Base-by-base conservation (phyloP, 2,113 vertebrate species). In the Barbus barbus region DNA sequence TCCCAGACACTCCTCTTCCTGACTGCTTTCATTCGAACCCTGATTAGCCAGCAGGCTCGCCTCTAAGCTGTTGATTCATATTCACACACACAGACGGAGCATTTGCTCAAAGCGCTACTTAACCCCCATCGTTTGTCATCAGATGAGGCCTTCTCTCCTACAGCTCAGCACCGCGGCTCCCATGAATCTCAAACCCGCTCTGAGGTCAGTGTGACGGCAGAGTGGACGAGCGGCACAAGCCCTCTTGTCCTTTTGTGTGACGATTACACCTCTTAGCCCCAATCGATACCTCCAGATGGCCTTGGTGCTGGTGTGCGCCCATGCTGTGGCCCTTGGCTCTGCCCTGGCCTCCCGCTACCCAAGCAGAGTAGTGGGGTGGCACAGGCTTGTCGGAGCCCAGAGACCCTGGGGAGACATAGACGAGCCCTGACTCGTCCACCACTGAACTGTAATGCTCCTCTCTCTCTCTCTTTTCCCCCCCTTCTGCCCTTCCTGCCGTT, bases 361-460 rank as follows among this genome's bases (percentile, higher is more conserved):
- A 4, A 18, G 56, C 76, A 75, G 71, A 79, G 36, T 72, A 48
- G 51, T 75, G 38, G 88, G 85, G 90, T 85, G 90, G 90, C 94
- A 81, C 24, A 63, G 75, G 78, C 61, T 78, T 81, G 92, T 90
- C 85, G 84, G 85, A 81, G 16, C 87, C 89, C 86, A 84, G 44
- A 82, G 36, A 44, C 83, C 90, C 88, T 93, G 93, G 92, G 91
- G 89, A 93, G 69, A 69, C 61, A n/a, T 85, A 81, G 79, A 24
- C 97, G 95, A 95, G 98, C 95, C 95, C 89, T 90, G 94, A 95
- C 98, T 96, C 95, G 97, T 94, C 96, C 93, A 88, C 90, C 91
- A 78, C 89, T 91, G 94, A 93, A 96, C 95, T 94, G 93, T 93
- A 93, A 94, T 74, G 72, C 76, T 63, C 51, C 41, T 31, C 22